Conservation (phyloP, 2,797 vertebrate genomes). For the Allobates femoralis region DNA sequence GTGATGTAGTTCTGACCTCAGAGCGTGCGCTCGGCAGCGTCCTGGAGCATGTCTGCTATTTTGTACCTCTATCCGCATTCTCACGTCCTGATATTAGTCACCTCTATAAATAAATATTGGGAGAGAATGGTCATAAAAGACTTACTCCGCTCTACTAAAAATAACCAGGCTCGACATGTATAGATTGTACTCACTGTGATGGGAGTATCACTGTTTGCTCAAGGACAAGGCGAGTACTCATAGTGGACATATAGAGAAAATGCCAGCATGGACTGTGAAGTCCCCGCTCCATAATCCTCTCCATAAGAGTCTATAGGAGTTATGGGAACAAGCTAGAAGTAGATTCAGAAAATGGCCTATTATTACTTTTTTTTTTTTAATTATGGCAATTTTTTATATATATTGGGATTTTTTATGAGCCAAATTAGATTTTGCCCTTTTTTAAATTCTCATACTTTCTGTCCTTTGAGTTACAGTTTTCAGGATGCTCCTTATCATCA, state of each 20-base stretch:
- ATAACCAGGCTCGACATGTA: neutral
- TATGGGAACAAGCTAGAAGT: neutral
- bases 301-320: neutral
- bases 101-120: neutral
- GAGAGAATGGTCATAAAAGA: neutral
- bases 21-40: too few relatives aligned
- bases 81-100: slow-evolving; percentile 7
- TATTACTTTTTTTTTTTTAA: too few relatives aligned
- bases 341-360: too few relatives aligned
- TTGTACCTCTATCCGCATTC: too few relatives aligned
- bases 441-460: too few relatives aligned
- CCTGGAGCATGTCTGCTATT: too few relatives aligned
- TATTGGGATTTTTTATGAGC: too few relatives aligned
- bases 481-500: too few relatives aligned
- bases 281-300: neutral
- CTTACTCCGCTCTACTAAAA: neutral
- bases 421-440: too few relatives aligned
- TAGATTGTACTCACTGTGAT: neutral
- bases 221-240: neutral
- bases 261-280: neutral
- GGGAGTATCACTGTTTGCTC: slow-evolving; percentile 1
- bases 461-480: too few relatives aligned
- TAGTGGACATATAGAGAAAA: neutral
- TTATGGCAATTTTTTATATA: too few relatives aligned
- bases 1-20: too few relatives aligned